phyloP scores from a whole-genome alignment of 1,140 invertebrate genomes.

The Ceratina australensis region DNA sequence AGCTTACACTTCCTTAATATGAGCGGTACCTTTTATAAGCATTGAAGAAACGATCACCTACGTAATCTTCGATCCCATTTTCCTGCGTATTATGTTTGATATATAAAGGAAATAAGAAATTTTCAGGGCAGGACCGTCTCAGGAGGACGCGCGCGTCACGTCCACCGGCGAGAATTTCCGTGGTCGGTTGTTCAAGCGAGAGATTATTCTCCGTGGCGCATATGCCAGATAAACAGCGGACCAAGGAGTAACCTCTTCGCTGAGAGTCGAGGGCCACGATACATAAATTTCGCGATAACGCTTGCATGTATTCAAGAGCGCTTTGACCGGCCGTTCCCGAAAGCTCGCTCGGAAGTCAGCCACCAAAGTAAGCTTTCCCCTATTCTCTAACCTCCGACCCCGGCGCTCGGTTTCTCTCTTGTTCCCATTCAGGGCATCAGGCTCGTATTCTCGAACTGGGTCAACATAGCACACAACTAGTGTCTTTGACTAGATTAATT shows the following conservation, averaged over 20 bases:
- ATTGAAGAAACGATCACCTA: too few relatives aligned
- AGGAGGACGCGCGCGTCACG: not conserved
- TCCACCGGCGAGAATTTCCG: not conserved
- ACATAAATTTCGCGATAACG: constrained; percentile 34
- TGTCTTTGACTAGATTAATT: too few relatives aligned
- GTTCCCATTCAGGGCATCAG: not conserved
- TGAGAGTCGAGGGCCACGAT: not conserved
- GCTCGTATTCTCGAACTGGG: not conserved
- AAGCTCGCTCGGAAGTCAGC: constrained; percentile 20
- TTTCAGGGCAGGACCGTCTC: not conserved
- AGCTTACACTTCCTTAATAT: too few relatives aligned
- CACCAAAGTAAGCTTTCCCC: constrained; percentile 15
- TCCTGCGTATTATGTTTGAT: not conserved
- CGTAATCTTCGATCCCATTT: not conserved
- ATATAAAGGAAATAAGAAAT: not conserved
- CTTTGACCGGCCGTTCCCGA: constrained; percentile 25
- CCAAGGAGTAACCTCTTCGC: constrained; percentile 6
- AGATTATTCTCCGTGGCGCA: constrained; percentile 31
- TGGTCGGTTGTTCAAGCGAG: constrained; percentile 20
- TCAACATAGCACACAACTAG: too few relatives aligned
- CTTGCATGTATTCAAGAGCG: constrained; percentile 38
- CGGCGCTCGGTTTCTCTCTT: not conserved
- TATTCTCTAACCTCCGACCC: not conserved
- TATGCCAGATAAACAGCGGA: constrained; percentile 15
- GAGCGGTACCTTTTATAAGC: too few relatives aligned